Base-by-base conservation (phyloP, 1,140 invertebrate species). In the Diorhabda elongata region DNA sequence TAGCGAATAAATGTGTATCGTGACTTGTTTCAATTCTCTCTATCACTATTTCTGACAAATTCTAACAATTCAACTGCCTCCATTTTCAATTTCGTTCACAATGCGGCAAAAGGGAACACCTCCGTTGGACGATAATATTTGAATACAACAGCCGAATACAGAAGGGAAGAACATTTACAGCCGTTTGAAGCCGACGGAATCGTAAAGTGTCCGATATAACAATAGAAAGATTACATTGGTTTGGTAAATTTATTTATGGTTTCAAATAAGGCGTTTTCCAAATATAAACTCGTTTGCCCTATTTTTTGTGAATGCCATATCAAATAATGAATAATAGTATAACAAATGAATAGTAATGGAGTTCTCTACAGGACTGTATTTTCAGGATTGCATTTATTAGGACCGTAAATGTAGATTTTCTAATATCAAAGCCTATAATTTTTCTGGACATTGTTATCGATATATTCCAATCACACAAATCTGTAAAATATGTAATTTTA, bases 171-270 rank as follows among this genome's bases (percentile, higher is more conserved):
- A 65, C 64, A 65, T 65, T 65, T 65, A 47, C 64, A 58, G 43
- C 67, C 63, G 59, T 61, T 65, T 45, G 66, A 61, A 69, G 26
- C 67, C 66, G 56, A 58, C 67, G 58, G 63, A 45, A 67, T 64
- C 71, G 70, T 73, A 73, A 73, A 73, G 66, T 70, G 69, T 60
- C 69, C 71, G 61, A 73, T 73, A 73, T 73, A 73, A 73, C 71
- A 73, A 73, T 70, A 64, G 71, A 73, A 73, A 73, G 71, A 73
- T 73, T 70, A 73, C 68, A 68, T 69, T 70, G 69, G 69, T 65
- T 70, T 63, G 66, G 61, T 68, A 61, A 68, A 61, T 68, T 66
- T 73, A 73, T 70, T 70, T 70, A 70, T 73, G 66, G 66, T 58
- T 61, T 58, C 69, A 70, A 73, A 73, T 73, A 73, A 68, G 66